Base-by-base conservation (phyloP, 1,140 invertebrate species). In the Leptinotarsa undecemlineata region DNA sequence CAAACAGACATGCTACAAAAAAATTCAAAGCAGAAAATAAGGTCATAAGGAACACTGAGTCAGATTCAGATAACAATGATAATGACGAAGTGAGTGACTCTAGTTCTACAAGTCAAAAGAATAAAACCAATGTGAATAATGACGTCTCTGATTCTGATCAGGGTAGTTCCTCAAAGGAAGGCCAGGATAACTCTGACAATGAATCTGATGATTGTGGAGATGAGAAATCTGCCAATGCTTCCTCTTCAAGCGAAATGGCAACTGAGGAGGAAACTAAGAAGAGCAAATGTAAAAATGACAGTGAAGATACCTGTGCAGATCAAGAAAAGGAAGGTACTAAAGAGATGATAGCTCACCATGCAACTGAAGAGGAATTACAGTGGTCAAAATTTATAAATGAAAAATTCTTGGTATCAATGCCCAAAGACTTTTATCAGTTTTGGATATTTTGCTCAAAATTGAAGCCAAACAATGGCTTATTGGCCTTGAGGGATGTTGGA, bases 331-430 rank as follows among this genome's bases (percentile, higher is more conserved):
- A 66, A 68, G 23, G 61, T n/a, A 17, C 62, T 20, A 74, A 73
- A 73, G 17, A 62, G 21, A 17, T 23, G 15, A 17, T 21, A 21
- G 13, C 6, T 13, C 20, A 67, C 20, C 6, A 67, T 67, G 14
- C 15, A 3, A n/a, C 6, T 67, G 64, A 15, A 68, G 19, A 26
- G n/a, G n/a, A 57, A 77, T 23, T 74, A 70, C 23, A 73, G 51
- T 70, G 74, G 68, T n/a, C n/a, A 13, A 26, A 67, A 60, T 86
- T 90, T 69, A 92, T 96, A 72, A 90, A 91, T 79, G 86, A 91
- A 75, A 90, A 93, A 79, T 96, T 96, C 85, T 84, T 96, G 47
- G 90, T 95, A 1, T 88, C 95, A 77, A 96, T 98, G 94, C 96
- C 96, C 14, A 81, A 89, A 64, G 96, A 98, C 85, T 97, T 98